Conservation (phyloP, 2,888 invertebrate species). For the Eupithecia abbreviata region DNA sequence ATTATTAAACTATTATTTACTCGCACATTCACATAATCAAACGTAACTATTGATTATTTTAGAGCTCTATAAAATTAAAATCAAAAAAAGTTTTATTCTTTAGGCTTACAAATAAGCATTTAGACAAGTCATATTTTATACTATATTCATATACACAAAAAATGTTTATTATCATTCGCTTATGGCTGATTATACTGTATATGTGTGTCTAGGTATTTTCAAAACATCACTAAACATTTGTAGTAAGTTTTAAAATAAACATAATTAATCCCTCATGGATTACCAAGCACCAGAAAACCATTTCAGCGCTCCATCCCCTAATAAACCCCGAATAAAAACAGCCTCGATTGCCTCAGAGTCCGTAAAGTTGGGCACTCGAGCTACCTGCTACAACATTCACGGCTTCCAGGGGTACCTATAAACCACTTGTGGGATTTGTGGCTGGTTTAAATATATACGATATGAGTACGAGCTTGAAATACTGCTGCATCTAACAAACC, state of each 20-base stretch:
- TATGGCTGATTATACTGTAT: too few relatives aligned
- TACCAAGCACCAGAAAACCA: neutral
- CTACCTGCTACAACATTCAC: slow-evolving; percentile 23
- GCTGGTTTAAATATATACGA: slow-evolving; percentile 20
- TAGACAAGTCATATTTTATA: too few relatives aligned
- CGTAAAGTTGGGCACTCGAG: slow-evolving; percentile 26
- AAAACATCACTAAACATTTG: neutral
- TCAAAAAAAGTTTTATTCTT: too few relatives aligned
- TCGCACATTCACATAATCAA: too few relatives aligned
- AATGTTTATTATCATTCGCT: too few relatives aligned
- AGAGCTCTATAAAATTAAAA: too few relatives aligned
- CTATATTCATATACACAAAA: too few relatives aligned
- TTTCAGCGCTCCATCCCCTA: neutral
- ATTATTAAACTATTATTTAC: too few relatives aligned
- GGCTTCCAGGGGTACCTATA: slow-evolving; percentile 10
- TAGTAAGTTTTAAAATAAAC: neutral
- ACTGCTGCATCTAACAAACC: slow-evolving; percentile 1
- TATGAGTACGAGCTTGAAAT: slow-evolving; percentile 16
- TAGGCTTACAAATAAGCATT: too few relatives aligned
- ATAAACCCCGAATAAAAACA: slow-evolving; percentile 23
- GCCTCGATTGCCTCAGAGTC: slow-evolving; percentile 18
- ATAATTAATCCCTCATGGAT: neutral
- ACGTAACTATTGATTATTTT: too few relatives aligned
- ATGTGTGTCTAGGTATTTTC: neutral
- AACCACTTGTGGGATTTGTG: slow-evolving; percentile 26